These are phyloP conservation scores for Sphecodes monilicornis DNA, from an alignment of 2,888 invertebrate genomes.

Conservation along the genomic window DNA sequence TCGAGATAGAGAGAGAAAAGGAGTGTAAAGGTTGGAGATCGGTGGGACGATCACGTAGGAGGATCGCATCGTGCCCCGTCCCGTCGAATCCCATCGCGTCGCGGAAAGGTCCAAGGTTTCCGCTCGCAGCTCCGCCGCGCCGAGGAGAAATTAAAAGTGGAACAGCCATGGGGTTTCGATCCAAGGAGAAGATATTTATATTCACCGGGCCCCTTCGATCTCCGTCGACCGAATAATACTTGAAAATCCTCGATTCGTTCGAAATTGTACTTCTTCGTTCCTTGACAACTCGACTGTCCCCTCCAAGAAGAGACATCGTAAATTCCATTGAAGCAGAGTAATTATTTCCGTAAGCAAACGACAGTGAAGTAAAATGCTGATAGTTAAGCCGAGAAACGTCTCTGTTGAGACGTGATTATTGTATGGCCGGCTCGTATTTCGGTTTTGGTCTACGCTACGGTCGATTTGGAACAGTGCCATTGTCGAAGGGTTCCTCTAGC, in stretches of 20 bases:
- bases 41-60: neutral
- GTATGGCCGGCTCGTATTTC: too few species aligned
- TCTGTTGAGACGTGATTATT: too few species aligned
- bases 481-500: too few species aligned
- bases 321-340: too few species aligned
- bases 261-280: neutral
- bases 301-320: too few species aligned
- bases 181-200: neutral
- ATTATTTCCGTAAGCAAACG: too few species aligned
- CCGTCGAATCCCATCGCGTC: neutral
- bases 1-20: too few species aligned
- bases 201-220: neutral
- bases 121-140: neutral
- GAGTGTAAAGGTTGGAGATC: neutral
- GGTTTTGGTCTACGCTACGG: too few species aligned
- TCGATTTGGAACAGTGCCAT: too few species aligned
- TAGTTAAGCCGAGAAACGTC: too few species aligned
- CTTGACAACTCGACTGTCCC: neutral
- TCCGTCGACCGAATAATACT: neutral
- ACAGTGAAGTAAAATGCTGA: too few species aligned
- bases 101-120: slow-evolving; percentile 1
- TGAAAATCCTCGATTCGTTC: neutral
- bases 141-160: slow-evolving; percentile 4
- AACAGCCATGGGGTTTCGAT: slow-evolving; percentile 2
- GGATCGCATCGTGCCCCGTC: neutral